These are phyloP conservation scores for Brachypteracias leptosomus DNA, from an alignment of 2,113 vertebrate species.

Conservation along the genomic window DNA sequence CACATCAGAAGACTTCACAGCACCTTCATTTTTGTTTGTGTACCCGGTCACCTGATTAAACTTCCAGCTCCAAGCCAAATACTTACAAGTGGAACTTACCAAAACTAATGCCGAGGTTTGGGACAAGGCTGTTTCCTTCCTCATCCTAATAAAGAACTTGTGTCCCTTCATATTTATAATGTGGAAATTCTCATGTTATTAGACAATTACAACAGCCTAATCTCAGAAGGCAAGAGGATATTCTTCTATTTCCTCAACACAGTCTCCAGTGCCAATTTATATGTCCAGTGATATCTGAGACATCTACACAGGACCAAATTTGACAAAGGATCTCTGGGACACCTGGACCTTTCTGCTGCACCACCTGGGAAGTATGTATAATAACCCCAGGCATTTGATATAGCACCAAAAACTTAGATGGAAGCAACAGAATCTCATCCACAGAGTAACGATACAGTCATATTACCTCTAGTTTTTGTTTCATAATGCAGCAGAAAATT, in stretches of 20 bases:
- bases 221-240: not conserved
- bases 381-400: not conserved
- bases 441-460: not conserved
- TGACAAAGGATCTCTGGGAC: not conserved
- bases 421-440: not conserved
- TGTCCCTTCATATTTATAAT: not conserved
- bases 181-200: not conserved
- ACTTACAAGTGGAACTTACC: not conserved
- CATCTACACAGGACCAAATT: not conserved
- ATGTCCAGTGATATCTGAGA: accelerated
- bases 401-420: not conserved
- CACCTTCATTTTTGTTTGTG: not conserved
- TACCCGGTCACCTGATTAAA: not conserved
- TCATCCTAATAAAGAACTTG: not conserved
- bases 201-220: not conserved
- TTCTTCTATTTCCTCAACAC: not conserved
- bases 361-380: not conserved
- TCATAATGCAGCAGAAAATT: not conserved
- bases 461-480: not conserved
- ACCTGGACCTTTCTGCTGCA: not conserved
- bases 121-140: not conserved
- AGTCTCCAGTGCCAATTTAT: not conserved
- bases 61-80: not conserved
- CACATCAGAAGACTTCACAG: not conserved
- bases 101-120: not conserved